Evolutionary conservation across 2,113 vertebrate species (phyloP), one percentile per base, ranked within the genome.

Genomic region (Notarius quadriscutis): DNA sequence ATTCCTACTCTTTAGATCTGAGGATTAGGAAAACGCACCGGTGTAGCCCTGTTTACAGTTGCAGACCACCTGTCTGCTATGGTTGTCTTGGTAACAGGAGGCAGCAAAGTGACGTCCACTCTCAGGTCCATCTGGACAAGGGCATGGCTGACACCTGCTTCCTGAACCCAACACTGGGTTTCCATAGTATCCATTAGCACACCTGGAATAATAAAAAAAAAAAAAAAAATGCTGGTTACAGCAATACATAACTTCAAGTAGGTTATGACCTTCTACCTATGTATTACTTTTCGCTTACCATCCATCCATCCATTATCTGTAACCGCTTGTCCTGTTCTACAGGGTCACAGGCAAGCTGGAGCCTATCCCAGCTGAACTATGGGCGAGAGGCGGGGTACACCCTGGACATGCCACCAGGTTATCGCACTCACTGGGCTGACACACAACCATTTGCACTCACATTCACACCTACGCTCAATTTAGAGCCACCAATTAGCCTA

Each of bases 21-120:
- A 15, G 34, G 55, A 53, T 67, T 22, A 30, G 0, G 14, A 62
- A 3, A 84, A 89, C 94, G 83, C 82, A 98, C 98, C 98, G 93
- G 97, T 96, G 94, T 99, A 98, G 5, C 98, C 98, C 2, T 96
- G 94, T 91, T 94, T 96, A 93, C 98, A 99, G 93, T 95, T 98
- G 93, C 98, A 99, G 90, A 97, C 25, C 0, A 99, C 95, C 87
- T 98, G 97, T 83, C 93, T 93, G 72, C 95, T 97, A n/a, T 86
- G 96, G 83, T 94, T 94, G 92, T 99, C 98, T 92, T 97, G 96
- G 89, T 97, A 97, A 94, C 98, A 99, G 62, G 98, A 97, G 15
- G 94, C 93, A 0, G 98, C 98, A 1, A 98, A 99, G 88, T 99
- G 95, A 4, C 95, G 96, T 51, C 94, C 95, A 27, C 96, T 97